A percentile compares a stretch with the other conserved stretches of the same genome.
Evolutionary conservation across 2,797 vertebrate species (phyloP).

Genomic region (Pelobates cultripes): DNA sequence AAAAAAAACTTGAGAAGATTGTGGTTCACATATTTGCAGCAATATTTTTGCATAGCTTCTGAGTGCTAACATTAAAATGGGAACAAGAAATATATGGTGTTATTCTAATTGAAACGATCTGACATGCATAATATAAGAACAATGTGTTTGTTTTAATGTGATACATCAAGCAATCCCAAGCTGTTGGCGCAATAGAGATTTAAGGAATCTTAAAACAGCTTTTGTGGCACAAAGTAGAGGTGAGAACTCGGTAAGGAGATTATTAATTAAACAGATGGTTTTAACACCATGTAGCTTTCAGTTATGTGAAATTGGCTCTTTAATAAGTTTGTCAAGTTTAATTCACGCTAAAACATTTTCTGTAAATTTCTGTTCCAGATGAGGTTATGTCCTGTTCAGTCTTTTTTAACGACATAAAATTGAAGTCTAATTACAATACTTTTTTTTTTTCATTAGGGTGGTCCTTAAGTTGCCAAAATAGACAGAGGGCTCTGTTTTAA

Average conservation of each 20-base stretch:
- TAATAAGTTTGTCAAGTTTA: constrained; percentile 43
- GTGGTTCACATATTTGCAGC: too few relatives aligned
- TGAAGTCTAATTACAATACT: constrained; percentile 6
- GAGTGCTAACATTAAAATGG: too few relatives aligned
- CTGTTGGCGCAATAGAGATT: constrained; percentile 21
- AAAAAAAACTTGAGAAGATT: too few relatives aligned
- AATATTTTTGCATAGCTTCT: too few relatives aligned
- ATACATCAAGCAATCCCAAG: constrained; percentile 38
- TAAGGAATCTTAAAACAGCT: constrained; percentile 37
- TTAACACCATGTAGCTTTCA: constrained; percentile 41
- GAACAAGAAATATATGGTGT: neutral
- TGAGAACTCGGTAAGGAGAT: constrained; percentile 29
- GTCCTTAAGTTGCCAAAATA: too few relatives aligned
- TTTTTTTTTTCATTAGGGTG: too few relatives aligned
- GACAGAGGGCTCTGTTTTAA: too few relatives aligned
- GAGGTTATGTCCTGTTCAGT: constrained; percentile 12
- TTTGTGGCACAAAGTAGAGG: constrained; percentile 37
- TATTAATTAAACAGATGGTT: constrained; percentile 40
- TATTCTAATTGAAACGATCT: constrained; percentile 21
- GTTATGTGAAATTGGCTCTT: constrained; percentile 40
- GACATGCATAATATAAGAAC: neutral
- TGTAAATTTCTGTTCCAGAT: constrained; percentile 16
- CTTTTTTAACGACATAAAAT: neutral
- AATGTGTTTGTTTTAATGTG: constrained; percentile 1
- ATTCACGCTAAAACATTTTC: constrained; percentile 31